phyloP scores from a whole-genome alignment of 64 coral and sea anemone species.

The Porites australiensis region DNA sequence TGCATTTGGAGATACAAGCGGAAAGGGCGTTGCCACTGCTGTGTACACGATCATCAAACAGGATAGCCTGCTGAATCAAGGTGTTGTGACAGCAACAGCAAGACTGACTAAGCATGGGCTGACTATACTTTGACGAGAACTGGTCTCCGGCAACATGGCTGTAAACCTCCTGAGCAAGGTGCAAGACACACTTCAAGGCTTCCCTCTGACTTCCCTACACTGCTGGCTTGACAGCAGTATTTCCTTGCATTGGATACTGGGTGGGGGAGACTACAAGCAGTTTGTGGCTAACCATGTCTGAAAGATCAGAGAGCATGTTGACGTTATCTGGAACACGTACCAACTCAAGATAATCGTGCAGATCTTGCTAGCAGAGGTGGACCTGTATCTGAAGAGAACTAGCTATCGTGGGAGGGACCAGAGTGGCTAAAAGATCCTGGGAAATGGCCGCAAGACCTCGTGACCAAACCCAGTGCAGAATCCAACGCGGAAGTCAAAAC shows the following conservation, averaged over 20 bases:
- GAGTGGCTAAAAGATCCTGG: not conserved
- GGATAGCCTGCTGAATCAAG: not conserved
- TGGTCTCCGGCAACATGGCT: not conserved
- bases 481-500: constrained; percentile 42
- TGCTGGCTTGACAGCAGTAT: not conserved
- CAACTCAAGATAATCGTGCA: not conserved
- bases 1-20: too few relatives aligned
- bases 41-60: not conserved
- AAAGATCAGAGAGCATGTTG: not conserved
- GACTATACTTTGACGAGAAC: not conserved
- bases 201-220: not conserved
- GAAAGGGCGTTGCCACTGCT: too few relatives aligned
- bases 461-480: not conserved
- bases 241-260: not conserved
- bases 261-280: not conserved
- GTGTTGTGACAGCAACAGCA: not conserved
- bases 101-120: not conserved
- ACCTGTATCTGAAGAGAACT: not conserved
- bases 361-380: not conserved
- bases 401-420: not conserved
- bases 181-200: not conserved
- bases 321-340: not conserved
- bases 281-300: not conserved
- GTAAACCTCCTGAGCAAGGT: not conserved
- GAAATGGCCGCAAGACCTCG: not conserved